A percentile compares a stretch with the other conserved stretches of the same genome.
Conservation (phyloP, 2,797 vertebrate species). For the Sebastes melanostomus region DNA sequence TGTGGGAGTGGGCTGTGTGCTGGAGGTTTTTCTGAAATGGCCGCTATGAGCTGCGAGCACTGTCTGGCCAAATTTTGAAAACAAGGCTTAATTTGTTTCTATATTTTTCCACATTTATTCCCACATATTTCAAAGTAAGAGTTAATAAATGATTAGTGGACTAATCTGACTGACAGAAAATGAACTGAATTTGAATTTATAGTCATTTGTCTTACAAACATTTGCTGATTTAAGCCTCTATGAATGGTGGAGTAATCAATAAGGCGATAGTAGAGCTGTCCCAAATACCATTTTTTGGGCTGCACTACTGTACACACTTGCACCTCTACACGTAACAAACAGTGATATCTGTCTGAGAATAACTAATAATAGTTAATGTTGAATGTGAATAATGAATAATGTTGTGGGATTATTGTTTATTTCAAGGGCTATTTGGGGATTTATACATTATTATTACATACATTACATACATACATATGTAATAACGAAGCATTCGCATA, state of each 20-base stretch:
- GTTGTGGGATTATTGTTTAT: no score
- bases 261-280: not conserved
- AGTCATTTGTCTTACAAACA: not conserved
- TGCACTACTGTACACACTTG: no score
- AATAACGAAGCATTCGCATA: not conserved
- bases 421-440: not conserved
- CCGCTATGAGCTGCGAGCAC: not conserved
- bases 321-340: no score
- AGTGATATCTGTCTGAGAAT: no score
- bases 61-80: not conserved
- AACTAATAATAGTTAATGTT: no score
- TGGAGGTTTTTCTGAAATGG: conserved; percentile 52
- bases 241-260: not conserved
- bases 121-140: not conserved
- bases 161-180: not conserved
- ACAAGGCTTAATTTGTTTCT: not conserved
- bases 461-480: no score
- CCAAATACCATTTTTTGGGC: no score
- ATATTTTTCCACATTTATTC: not conserved
- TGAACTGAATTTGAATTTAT: not conserved
- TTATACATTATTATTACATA: not conserved
- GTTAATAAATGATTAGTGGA: not conserved
- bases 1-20: conserved; percentile 42
- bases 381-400: no score
- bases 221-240: not conserved